Conservation (phyloP, 1,140 invertebrate genomes). For the Hypsibius dujardini region DNA sequence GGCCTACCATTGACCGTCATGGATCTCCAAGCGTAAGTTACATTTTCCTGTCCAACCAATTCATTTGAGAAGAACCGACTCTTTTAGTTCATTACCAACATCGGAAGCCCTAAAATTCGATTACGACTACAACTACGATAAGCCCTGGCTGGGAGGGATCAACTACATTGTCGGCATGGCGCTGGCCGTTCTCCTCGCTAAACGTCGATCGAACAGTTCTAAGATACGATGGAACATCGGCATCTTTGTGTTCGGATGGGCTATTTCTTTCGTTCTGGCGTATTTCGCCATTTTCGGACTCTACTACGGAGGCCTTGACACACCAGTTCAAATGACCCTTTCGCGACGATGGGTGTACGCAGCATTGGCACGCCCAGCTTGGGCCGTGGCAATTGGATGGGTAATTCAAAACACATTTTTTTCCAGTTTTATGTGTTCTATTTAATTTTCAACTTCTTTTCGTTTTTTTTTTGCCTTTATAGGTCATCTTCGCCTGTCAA, state of each 20-base stretch:
- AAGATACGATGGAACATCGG: not conserved
- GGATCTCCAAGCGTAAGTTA: not conserved
- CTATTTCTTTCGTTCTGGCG: not conserved
- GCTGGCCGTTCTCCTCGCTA: not conserved
- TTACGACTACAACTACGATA: constrained; percentile 6
- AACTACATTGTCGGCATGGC: not conserved
- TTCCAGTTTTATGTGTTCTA: not conserved
- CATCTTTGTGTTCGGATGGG: not conserved
- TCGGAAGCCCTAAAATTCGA: not conserved
- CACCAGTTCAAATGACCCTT: not conserved
- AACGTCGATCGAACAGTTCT: not conserved
- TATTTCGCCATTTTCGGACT: not conserved
- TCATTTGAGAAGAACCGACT: not conserved
- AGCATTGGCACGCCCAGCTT: not conserved
- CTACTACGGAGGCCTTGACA: not conserved
- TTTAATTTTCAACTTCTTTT: not conserved
- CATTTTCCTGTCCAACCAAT: not conserved
- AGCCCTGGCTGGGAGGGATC: not conserved
- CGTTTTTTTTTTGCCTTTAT: not conserved
- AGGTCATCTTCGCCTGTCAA: not conserved
- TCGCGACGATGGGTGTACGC: not conserved
- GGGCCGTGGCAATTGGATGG: not conserved
- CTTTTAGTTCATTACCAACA: not conserved
- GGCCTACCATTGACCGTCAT: constrained; percentile 3
- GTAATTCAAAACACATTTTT: not conserved